Percentiles rank a stretch among this genome's conserved stretches.
These are phyloP conservation scores for Danaus plexippus DNA, from an alignment of 1,140 invertebrate genomes.

Conservation along the genomic window DNA sequence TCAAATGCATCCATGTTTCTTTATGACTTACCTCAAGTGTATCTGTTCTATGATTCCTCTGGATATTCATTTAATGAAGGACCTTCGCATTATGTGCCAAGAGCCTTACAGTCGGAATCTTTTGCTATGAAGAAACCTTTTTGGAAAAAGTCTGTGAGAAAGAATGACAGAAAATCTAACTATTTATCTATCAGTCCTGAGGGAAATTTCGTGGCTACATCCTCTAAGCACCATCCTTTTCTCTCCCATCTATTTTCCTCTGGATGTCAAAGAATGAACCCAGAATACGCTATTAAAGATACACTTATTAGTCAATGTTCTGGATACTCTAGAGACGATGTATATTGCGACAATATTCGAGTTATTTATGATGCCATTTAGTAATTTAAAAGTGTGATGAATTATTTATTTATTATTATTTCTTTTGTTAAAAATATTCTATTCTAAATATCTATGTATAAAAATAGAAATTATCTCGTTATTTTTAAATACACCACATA, in stretches of 20 bases:
- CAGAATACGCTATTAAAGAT: constrained; percentile 44
- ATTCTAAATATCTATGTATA: constrained; percentile 8
- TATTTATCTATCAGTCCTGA: constrained; percentile 39
- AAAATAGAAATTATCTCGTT: not conserved
- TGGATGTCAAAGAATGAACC: constrained; percentile 35
- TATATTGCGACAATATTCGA: constrained; percentile 53
- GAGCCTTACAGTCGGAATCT: constrained; percentile 5
- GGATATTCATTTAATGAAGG: constrained; percentile 29
- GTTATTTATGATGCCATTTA: constrained; percentile 29
- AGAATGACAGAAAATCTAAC: constrained; percentile 17
- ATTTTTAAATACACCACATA: too few species aligned
- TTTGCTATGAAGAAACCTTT: constrained; percentile 9
- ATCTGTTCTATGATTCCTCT: constrained; percentile 43
- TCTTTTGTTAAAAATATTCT: constrained; percentile 5
- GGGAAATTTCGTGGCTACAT: constrained; percentile 44
- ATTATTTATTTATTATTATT: not conserved
- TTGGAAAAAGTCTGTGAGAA: constrained; percentile 15
- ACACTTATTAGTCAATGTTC: constrained; percentile 43
- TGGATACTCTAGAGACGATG: constrained; percentile 35
- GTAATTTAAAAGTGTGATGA: not conserved
- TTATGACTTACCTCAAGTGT: constrained; percentile 24
- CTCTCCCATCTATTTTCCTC: constrained; percentile 32
- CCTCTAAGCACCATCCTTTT: constrained; percentile 43
- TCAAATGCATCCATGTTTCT: constrained; percentile 8
- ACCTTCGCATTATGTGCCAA: constrained; percentile 19